Evolutionary conservation across 2,888 invertebrate species (phyloP).

Genomic region (Drosophila hawaiiensis): DNA sequence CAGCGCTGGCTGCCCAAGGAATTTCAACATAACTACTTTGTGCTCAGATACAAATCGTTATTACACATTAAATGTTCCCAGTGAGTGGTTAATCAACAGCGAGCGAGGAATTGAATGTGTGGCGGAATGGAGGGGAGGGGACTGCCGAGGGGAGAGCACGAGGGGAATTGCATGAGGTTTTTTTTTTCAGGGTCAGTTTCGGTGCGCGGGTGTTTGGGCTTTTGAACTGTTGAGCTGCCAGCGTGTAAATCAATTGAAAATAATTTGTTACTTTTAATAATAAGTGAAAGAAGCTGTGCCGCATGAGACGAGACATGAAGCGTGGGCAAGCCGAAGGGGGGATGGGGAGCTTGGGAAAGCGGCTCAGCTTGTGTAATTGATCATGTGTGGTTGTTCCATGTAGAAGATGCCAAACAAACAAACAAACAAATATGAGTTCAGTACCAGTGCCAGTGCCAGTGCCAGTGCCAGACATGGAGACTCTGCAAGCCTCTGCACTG

Average conservation of each 20-base stretch:
- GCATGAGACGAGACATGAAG: conserved; percentile 35
- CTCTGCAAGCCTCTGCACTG: conserved; percentile 43
- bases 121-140: not conserved
- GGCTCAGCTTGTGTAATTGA: conserved; percentile 73
- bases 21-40: conserved; percentile 83
- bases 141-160: not conserved
- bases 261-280: conserved; percentile 84
- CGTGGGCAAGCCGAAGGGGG: conserved; percentile 34
- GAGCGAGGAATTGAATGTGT: conserved; percentile 12
- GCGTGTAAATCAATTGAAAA: conserved; percentile 84
- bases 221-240: conserved; percentile 68
- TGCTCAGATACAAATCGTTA: conserved; percentile 84
- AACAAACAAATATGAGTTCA: conserved; percentile 53
- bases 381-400: conserved; percentile 69
- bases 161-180: conserved; percentile 5
- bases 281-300: conserved; percentile 80
- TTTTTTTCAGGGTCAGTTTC: conserved; percentile 61
- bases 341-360: conserved; percentile 39
- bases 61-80: conserved; percentile 84
- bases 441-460: conserved; percentile 10
- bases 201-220: conserved; percentile 39
- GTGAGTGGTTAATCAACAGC: conserved; percentile 82
- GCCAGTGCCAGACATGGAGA: conserved; percentile 40
- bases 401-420: conserved; percentile 61
- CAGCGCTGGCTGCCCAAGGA: conserved; percentile 72